A percentile compares a stretch with the other conserved stretches of the same genome.
Evolutionary conservation across 2,797 vertebrate species (phyloP).

Genomic region (Periparus ater): DNA sequence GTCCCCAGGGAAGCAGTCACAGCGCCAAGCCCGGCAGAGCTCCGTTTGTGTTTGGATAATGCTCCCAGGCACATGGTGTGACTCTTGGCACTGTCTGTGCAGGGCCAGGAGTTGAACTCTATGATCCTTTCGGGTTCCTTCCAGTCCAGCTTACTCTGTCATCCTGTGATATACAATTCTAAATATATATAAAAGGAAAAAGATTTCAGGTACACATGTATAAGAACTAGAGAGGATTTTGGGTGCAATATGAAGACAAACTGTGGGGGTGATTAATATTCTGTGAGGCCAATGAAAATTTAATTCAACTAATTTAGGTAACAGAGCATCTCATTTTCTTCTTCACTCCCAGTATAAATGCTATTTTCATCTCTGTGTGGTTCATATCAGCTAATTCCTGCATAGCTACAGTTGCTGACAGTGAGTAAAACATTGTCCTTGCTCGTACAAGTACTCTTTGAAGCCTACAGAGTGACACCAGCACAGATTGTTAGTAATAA

Average conservation of each 20-base stretch:
- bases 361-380: not conserved
- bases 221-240: not conserved
- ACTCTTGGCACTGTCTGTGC: not conserved
- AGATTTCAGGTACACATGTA: not conserved
- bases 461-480: not conserved
- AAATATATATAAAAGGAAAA: not conserved
- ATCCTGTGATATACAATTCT: not conserved
- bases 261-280: not conserved
- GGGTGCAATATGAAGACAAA: not conserved
- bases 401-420: slow-evolving; percentile 5
- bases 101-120: rapidly evolving
- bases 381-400: slow-evolving; percentile 17
- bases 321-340: not conserved
- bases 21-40: not conserved
- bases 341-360: not conserved
- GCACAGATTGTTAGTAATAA: slow-evolving; percentile 21
- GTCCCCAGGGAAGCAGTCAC: too few species aligned
- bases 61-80: too few species aligned
- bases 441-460: slow-evolving; percentile 30
- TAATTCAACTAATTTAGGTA: slow-evolving; percentile 31
- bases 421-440: slow-evolving; percentile 3
- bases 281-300: not conserved
- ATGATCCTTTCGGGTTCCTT: not conserved
- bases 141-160: not conserved
- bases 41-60: rapidly evolving